Percentiles rank a stretch among this genome's conserved stretches.
These are phyloP conservation scores for Tenthredo distinguenda DNA, from an alignment of 2,888 invertebrate species.

Conservation along the genomic window DNA sequence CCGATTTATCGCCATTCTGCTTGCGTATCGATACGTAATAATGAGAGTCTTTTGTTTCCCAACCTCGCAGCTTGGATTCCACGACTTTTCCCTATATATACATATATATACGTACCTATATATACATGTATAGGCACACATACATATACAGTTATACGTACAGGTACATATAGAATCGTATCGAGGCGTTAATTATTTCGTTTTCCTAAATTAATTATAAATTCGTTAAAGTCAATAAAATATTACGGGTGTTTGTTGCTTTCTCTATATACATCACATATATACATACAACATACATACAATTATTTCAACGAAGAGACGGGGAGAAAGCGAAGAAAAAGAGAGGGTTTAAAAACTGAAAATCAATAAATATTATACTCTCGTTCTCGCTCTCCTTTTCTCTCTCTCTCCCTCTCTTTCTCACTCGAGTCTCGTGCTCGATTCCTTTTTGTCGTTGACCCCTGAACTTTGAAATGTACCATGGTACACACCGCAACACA, in stretches of 20 bases:
- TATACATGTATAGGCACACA: neutral
- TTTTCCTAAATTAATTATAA: neutral
- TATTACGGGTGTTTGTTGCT: neutral
- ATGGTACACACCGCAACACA: conserved; percentile 19
- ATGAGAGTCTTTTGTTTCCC: conserved; percentile 71
- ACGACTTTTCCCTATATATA: neutral
- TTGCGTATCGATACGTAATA: conserved; percentile 73
- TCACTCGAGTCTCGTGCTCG: neutral
- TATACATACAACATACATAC: neutral
- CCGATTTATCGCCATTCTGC: conserved; percentile 65
- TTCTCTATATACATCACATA: neutral
- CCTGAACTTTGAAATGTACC: conserved; percentile 38
- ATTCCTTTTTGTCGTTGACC: conserved; percentile 44
- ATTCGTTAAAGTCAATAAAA: neutral
- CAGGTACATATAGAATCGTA: neutral
- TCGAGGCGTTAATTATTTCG: neutral
- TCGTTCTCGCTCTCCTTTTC: neutral
- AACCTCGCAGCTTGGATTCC: conserved; percentile 20
- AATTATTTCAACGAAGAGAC: neutral
- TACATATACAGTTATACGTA: neutral
- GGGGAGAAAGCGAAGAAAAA: neutral
- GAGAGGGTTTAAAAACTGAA: neutral
- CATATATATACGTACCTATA: neutral
- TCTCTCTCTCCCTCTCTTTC: neutral
- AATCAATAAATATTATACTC: conserved; percentile 17